Base-by-base conservation (phyloP, 1,140 invertebrate species). In the Harpegnathos saltator region DNA sequence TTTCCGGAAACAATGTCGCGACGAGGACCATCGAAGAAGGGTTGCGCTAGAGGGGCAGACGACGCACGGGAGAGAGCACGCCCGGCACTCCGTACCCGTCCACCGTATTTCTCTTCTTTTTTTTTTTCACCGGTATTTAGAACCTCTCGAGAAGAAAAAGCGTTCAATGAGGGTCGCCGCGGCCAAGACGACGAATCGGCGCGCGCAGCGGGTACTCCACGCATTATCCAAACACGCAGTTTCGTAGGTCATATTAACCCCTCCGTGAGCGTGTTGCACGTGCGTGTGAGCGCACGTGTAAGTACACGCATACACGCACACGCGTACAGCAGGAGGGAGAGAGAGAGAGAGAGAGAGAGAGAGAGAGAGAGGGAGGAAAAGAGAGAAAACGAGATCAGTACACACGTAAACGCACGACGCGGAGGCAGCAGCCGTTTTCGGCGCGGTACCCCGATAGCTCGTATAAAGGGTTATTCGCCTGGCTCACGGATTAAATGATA, bases 401-500 rank as follows among this genome's bases (percentile, higher is more conserved):
- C 44, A 77, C 50, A 63, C 62, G 74, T 87, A 74, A 71, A 24
- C 19, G 77, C 38, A 11, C 22, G 58, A 86, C 48, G 61, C n/a
- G n/a, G n/a, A n/a, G n/a, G n/a, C 22, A 83, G 59, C 61, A 17
- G 50, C 71, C 69, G 81, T 78, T 86, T 86, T 86, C 62, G 44
- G 71, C 38, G 22, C 56, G 44, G 52, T 78, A 58, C 63, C 52
- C 38, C 48, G 50, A 38, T 61, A 48, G 65, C 77, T 58, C 75
- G 71, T 84, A 94, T 94, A 94, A 94, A 93, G 93, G 93, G 93
- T 94, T 94, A 94, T 93, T 93, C 92, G 87, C 83, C 89, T 85
- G 88, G 90, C 85, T 89, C 85, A 86, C 89, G 93, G 93, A 94
- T 94, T 94, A 94, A 94, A 94, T 94, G 93, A 93, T 94, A 93